Base-by-base conservation (phyloP, 2,797 vertebrate species). In the Bucorvus abyssinicus region DNA sequence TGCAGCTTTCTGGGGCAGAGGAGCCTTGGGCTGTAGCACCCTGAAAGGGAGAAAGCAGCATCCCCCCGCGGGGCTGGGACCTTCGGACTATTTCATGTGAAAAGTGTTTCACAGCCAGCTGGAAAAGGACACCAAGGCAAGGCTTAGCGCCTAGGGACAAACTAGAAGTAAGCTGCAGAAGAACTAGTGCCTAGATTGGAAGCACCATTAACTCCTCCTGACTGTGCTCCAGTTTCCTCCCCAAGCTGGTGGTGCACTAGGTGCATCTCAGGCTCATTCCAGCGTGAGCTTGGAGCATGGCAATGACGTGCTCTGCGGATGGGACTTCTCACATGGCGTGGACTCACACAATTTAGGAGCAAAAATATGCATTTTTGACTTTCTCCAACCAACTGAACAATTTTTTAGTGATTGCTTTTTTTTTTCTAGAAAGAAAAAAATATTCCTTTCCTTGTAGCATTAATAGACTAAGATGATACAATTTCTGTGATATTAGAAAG, bases 401-500 rank as follows among this genome's bases (percentile, higher is more conserved):
- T 83, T 82, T 80, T 87, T 64, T 14, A 82, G 75, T 56, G 47
- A 68, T 49, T 4, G 0, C 36, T 93, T 94, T 94, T 40, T 40
- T 40, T 56, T 82, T 93, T 85, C 53, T 79, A 64, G 78, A 90
- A 38, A 36, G 12, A n/a, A 63, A 67, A 85, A 65, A 45, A n/a
- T n/a, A n/a, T n/a, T n/a, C 17, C 23, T 22, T 93, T 73, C 49
- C 10, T n/a, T 70, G 36, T 79, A 84, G 57, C 22, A 68, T 76
- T 65, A 84, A 68, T 22, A 80, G 74, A 64, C 36, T 30, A 84
- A 80, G 84, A 84, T 77, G 75, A 80, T 82, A 89, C 29, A 84
- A 82, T 91, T 87, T 71, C 84, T 70, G 21, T 84, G 44, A 77
- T 74, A 69, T 92, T 93, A 89, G 85, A 94, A 95, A 96, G 56